phyloP scores from a whole-genome alignment of 2,888 invertebrate genomes.

The Octodonta nipae region DNA sequence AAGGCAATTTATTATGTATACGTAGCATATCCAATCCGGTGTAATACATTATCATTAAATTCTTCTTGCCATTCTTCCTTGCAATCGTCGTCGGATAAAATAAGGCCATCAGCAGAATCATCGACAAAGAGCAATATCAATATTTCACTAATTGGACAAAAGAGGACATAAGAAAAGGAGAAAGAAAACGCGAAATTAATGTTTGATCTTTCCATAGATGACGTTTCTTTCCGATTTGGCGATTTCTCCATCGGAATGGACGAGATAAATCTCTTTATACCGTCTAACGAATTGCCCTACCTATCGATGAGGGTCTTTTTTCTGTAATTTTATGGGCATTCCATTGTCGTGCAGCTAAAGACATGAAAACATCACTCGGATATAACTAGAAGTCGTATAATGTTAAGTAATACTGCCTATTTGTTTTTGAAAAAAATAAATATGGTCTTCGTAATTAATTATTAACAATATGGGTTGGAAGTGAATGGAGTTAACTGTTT shows the following conservation, averaged over 20 bases:
- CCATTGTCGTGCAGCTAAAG: constrained; percentile 23
- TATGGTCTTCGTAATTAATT: no score
- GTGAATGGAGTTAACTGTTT: no score
- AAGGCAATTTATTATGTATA: no score
- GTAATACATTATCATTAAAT: background rate
- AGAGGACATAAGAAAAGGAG: constrained; percentile 5
- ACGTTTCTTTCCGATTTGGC: constrained; percentile 8
- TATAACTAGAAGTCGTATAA: no score
- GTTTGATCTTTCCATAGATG: constrained; percentile 9
- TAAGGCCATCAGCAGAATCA: no score
- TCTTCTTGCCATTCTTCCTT: background rate
- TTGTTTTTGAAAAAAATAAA: no score
- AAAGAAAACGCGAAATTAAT: constrained; percentile 6
- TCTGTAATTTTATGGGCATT: constrained; percentile 24
- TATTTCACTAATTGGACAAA: constrained; percentile 9
- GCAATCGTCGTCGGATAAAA: constrained; percentile 1
- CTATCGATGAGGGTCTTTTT: constrained; percentile 27
- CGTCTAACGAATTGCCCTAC: constrained; percentile 25
- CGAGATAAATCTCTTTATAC: constrained; percentile 5
- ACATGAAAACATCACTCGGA: no score
- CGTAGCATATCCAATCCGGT: no score
- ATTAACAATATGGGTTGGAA: no score
- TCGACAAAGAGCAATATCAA: constrained; percentile 6
- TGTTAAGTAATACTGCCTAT: no score
- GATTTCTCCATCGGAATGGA: background rate